Evolutionary conservation across 2,797 vertebrate species (phyloP).

Genomic region (Ceryle rudis): DNA sequence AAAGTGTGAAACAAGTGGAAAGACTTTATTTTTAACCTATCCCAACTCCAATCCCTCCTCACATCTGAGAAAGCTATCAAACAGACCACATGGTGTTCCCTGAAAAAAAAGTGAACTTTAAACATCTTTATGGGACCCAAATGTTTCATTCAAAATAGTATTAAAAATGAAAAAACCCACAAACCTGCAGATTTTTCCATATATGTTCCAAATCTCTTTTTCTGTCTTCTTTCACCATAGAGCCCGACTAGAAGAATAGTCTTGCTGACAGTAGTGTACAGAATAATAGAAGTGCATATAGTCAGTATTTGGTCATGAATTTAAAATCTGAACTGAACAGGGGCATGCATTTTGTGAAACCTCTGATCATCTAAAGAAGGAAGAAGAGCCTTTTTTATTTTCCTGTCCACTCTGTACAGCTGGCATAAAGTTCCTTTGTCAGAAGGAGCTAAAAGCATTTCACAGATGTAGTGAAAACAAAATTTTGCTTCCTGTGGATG

Average conservation of each 20-base stretch:
- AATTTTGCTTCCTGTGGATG: neutral
- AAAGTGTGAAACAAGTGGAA: neutral
- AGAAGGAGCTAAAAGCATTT: neutral
- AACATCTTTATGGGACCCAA: neutral
- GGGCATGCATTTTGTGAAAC: neutral
- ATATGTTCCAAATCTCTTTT: neutral
- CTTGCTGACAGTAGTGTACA: neutral
- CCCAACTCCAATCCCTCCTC: neutral
- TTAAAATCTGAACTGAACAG: neutral
- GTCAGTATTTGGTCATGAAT: neutral
- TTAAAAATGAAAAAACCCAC: neutral
- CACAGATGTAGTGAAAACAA: neutral
- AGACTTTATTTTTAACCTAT: slow-evolving; percentile 14
- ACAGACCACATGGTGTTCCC: neutral
- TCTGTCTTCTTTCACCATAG: neutral
- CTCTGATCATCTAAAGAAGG: neutral
- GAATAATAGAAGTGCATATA: neutral
- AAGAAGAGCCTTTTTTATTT: neutral
- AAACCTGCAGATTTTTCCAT: neutral
- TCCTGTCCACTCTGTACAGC: rapidly evolving
- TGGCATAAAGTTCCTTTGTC: neutral
- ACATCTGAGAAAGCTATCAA: slow-evolving; percentile 48
- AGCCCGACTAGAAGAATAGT: neutral
- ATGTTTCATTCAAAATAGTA: neutral
- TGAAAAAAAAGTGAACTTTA: neutral